Evolutionary conservation across 2,888 invertebrate species (phyloP), one percentile per base, ranked within the genome.

Genomic region (Trypoxylon attenuatum): DNA sequence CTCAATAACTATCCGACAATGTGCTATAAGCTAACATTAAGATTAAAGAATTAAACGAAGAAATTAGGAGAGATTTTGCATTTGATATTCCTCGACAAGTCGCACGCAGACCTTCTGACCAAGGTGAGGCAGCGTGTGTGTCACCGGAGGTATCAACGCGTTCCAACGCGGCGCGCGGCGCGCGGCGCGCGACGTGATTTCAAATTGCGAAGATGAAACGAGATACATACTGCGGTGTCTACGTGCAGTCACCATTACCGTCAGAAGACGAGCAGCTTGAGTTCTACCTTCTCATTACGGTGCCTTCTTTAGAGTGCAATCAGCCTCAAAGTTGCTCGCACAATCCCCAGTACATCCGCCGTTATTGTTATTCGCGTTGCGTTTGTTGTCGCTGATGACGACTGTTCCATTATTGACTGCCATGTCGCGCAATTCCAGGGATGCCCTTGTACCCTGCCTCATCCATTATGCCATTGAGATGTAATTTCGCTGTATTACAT

Each of bases 271-370:
- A 16, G 41, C 16, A 27, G 18, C 23, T 29, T 33, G 27, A 27
- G 41, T 19, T 18, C 41, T 46, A 38, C 42, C 55, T 63, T 68
- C 67, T 69, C 52, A 68, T 68, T 65, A 68, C 38, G 29, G 25
- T 41, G 51, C 39, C 46, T 57, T 62, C 52, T 38, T 18, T 42
- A 39, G 13, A 43, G 27, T 25, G 47, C 25, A 52, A 50, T 52
- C 56, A 39, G 23, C 29, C 42, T 33, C 22, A 46, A 60, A 56
- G 50, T 27, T 51, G 45, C 47, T 54, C 33, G 47, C 42, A 15
- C 13, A 29, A 46, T 33, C 29, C 38, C 16, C 16, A 1, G 10
- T 29, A 19, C 47, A n/a, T 33, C n/a, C 22, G n/a, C 16, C 16
- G 13, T 39, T 22, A 18, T 3, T 29, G 22, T 42, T 42, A 50